These are phyloP conservation scores for Deroplatys truncata DNA, from an alignment of 2,888 invertebrate species.

Conservation along the genomic window DNA sequence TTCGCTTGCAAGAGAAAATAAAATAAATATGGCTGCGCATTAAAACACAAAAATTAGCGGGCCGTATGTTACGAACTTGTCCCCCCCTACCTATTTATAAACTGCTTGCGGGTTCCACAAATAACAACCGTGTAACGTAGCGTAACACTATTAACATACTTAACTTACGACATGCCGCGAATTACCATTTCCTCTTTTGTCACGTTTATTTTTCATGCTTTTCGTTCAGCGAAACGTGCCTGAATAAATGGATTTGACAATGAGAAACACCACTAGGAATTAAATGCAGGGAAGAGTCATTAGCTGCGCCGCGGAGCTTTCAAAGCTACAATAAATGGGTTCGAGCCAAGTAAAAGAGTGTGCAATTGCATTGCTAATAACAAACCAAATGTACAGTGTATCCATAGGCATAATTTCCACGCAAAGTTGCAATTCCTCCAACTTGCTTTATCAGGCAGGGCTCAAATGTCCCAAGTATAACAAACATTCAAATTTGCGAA, in stretches of 20 bases:
- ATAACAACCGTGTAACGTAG: not conserved
- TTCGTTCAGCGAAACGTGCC: not conserved
- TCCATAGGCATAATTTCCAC: too few species aligned
- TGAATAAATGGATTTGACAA: not conserved
- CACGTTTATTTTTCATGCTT: not conserved
- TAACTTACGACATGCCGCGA: not conserved
- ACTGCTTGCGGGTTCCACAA: not conserved
- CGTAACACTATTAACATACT: not conserved
- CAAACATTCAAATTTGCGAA: too few species aligned
- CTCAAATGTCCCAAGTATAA: too few species aligned
- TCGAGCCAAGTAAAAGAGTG: too few species aligned
- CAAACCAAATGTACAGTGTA: too few species aligned
- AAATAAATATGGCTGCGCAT: not conserved
- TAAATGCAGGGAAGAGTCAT: not conserved
- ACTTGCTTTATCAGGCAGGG: too few species aligned
- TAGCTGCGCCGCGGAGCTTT: not conserved
- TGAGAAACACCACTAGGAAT: not conserved
- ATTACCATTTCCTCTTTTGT: not conserved
- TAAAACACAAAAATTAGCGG: not conserved
- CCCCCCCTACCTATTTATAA: not conserved
- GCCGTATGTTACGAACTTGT: not conserved
- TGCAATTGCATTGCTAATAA: too few species aligned
- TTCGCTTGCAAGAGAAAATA: not conserved
- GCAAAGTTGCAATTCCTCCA: too few species aligned
- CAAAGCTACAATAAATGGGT: too few species aligned